Base-by-base conservation (phyloP, 2,888 invertebrate genomes). In the Gerris lacustris region DNA sequence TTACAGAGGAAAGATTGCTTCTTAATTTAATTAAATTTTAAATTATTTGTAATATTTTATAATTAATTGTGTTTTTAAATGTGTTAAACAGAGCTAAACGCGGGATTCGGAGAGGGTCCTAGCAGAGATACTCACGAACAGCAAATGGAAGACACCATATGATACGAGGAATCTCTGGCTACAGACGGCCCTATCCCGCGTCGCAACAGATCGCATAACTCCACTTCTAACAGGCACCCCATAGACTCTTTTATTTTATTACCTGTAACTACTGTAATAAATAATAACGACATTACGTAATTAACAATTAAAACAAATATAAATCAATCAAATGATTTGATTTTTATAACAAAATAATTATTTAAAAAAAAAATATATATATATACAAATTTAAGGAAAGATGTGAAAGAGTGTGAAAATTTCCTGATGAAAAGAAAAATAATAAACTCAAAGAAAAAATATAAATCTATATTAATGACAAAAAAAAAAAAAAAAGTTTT, bases 111-210 rank as follows among this genome's bases (percentile, higher is more conserved):
- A 45, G 73, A 73, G 69, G 74, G 74, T 63, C 70, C 72, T n/a
- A 69, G 64, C 69, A 72, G 72, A 43, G 69, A 70, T 63, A 72
- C 9, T 15, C 55, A 74, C 69, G 74, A 74, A 44, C 74, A 74
- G 72, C 71, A 71, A 62, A 71, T 74, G 67, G 74, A 74, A 71
- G 74, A 73, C 43, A 74, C 73, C 47, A 74, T 74, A 66, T 74
- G 72, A 74, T 55, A 9, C 55, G 15, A 15, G 55, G 31, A 31
- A 2, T 15, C 55, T 55, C 55, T 55, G 55, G 11, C 55, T 31
- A 31, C 31, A 2, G 55, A 55, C 55, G 55, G 55, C 11, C 15
- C 55, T 2, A 15, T 55, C 55, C 55, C 55, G 55, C 55, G 55
- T 55, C 11, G 55, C 55, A 55, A 55, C 55, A 9, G 15, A 55